Percentiles rank a stretch among this genome's conserved stretches.
phyloP scores from a whole-genome alignment of 92 coral and sea anemone species.

The Epizoanthus stellaris region DNA sequence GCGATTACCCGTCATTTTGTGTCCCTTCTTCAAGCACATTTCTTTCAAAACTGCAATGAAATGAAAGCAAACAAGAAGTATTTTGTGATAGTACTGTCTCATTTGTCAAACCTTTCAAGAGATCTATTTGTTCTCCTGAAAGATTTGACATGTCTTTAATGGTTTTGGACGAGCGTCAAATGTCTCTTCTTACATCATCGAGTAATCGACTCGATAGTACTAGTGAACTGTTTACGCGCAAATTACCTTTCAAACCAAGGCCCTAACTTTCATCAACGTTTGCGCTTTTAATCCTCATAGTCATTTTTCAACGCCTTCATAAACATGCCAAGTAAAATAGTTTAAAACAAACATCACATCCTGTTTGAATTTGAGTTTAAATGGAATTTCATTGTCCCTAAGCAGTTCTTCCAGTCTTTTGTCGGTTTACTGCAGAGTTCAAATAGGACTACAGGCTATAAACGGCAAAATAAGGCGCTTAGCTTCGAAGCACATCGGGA shows the following conservation, averaged over 20 bases:
- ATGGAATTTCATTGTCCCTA: too few relatives aligned
- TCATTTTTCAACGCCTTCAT: constrained; percentile 8
- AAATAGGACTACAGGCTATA: too few relatives aligned
- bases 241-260: not conserved
- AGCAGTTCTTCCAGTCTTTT: too few relatives aligned
- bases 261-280: not conserved
- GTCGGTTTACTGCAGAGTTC: too few relatives aligned
- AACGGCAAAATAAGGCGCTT: too few relatives aligned
- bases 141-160: constrained; percentile 44
- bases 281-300: not conserved
- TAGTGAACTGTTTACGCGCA: too few relatives aligned
- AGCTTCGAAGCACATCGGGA: too few relatives aligned
- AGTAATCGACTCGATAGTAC: not conserved
- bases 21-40: constrained; percentile 36
- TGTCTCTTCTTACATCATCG: constrained; percentile 23
- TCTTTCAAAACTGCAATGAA: constrained; percentile 44
- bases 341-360: constrained; percentile 32
- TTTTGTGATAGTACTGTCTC: constrained; percentile 35
- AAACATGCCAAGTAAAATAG: not conserved
- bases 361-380: constrained; percentile 14
- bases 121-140: constrained; percentile 47
- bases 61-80: constrained; percentile 44
- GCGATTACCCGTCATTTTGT: not conserved
- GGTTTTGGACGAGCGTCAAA: constrained; percentile 46
- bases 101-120: constrained; percentile 42